Base-by-base conservation (phyloP, 2,888 invertebrate species). In the Saturnia japonica region DNA sequence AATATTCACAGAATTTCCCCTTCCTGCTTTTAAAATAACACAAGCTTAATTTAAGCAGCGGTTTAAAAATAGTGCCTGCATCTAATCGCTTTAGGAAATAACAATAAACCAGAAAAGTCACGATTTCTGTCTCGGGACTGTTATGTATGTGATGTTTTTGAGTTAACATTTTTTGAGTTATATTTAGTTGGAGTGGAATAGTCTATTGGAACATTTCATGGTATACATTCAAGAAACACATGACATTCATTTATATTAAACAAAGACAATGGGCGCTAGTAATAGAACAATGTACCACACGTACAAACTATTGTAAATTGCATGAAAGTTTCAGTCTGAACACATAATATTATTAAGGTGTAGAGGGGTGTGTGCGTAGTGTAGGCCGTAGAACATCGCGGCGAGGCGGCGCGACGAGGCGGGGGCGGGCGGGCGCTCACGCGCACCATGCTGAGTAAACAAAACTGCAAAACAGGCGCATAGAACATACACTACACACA, bases 1-100 rank as follows among this genome's bases (percentile, higher is more conserved):
- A 89, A 87, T 88, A 88, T 87, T 86, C 84, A 77, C 85, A 86
- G 84, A 86, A 86, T 87, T 88, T 87, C 89, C 90, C 89, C 89
- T 89, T 91, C 90, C 89, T 87, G 85, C 78, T 88, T 89, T 88
- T 83, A 90, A 91, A 91, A 91, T 90, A 89, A 85, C 85, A 82
- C 78, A 78, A 80, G 86, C 85, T 87, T 87, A 88, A 89, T 87
- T 90, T 82, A 80, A 90, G 88, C 87, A 82, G 81, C 80, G 78
- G 78, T 85, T 81, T 87, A 85, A 85, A 89, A 91, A 89, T 89
- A 89, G 89, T 79, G 22, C 66, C 47, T 74, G 80, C 78, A 75
- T 76, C 80, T 86, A 87, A 90, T 91, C 87, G 83, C 83, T 85
- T 85, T 78, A 85, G 87, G 86, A 91, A 88, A 87, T 88, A 88